Base-by-base conservation (phyloP, 2,113 vertebrate genomes). In the Hucho hucho region DNA sequence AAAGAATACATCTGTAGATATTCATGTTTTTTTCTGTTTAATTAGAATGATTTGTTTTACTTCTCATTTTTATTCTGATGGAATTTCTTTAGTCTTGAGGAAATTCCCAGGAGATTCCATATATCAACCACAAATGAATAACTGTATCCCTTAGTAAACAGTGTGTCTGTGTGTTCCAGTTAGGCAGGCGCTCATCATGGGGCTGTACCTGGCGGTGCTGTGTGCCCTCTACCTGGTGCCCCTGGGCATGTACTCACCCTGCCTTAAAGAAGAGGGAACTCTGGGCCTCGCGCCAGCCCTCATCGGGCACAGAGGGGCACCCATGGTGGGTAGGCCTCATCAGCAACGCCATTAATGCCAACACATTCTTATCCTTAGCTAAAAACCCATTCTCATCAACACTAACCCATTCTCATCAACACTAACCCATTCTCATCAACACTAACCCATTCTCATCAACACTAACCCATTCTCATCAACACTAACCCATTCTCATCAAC, bases 231-330 rank as follows among this genome's bases (percentile, higher is more conserved):
- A 95, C 91, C 74, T 95, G 87, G 84, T 96, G 66, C 97, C 96
- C 14, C 89, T 97, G 75, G 95, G 96, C 32, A 90, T 96, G 89
- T 94, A 96, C 81, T 98, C 97, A 20, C 95, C 97, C 74, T 98
- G 96, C 75, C 93, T 98, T 89, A 94, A 92, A 85, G 91, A 95
- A 63, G 64, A 83, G 56, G 91, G 93, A n/a, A 90, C 90, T 1
- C 91, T 98, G 79, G 94, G 95, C 64, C 95, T 95, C 1, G 94
- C 94, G 14, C 97, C 96, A 0, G 74, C 82, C 3, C 88, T 98
- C 61, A 92, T 97, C 69, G 96, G 93, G 73, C 97, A 99, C 87
- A 92, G 96, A 90, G 97, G 97, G 78, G 95, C 96, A 1, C 96
- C 97, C 22, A 97, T 95, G 96, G 97, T 98, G 94, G 87, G 81